These are phyloP conservation scores for Drosophila prolongata DNA, from an alignment of 2,888 invertebrate species.

Conservation along the genomic window DNA sequence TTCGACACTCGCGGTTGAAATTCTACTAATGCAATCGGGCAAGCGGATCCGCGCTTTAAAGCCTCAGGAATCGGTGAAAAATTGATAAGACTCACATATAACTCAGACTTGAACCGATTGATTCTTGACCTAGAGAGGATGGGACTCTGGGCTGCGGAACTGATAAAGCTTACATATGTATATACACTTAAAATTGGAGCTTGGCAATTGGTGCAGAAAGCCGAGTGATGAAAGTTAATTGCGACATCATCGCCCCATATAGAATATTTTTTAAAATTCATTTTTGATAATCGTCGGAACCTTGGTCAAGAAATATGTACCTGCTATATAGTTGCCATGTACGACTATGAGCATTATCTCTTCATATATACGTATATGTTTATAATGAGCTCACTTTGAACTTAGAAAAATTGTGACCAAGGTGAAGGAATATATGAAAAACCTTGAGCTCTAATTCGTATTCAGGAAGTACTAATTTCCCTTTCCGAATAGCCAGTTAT, in stretches of 20 bases:
- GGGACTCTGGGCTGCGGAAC: slow-evolving; percentile 18
- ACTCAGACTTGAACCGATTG: slow-evolving; percentile 66
- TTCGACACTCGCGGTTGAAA: slow-evolving; percentile 67
- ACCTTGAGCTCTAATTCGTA: slow-evolving; percentile 5
- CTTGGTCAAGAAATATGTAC: slow-evolving; percentile 38
- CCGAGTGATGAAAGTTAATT: slow-evolving; percentile 70
- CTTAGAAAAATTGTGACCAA: slow-evolving; percentile 28
- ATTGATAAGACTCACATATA: slow-evolving; percentile 28
- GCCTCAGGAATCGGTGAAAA: slow-evolving; percentile 16
- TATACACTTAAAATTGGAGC: slow-evolving; percentile 19
- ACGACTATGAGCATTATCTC: slow-evolving; percentile 15
- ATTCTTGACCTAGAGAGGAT: slow-evolving; percentile 79
- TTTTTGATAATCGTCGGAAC: slow-evolving; percentile 44
- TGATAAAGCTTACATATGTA: slow-evolving; percentile 49
- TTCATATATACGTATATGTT: slow-evolving; percentile 10
- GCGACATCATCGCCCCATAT: slow-evolving; percentile 47
- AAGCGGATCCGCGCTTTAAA: slow-evolving; percentile 39
- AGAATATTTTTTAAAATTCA: slow-evolving; percentile 6
- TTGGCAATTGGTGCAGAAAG: slow-evolving; percentile 77
- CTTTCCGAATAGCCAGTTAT: slow-evolving; percentile 8
- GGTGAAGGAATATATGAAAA: slow-evolving; percentile 34
- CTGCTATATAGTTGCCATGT: slow-evolving; percentile 52
- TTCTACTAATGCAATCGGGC: slow-evolving; percentile 69
- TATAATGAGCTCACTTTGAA: slow-evolving; percentile 35
- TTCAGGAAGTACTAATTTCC: slow-evolving; percentile 28